Percentiles rank a stretch among this genome's conserved stretches.
phyloP scores from a whole-genome alignment of 2,113 vertebrate species.

The Accipiter cooperii region DNA sequence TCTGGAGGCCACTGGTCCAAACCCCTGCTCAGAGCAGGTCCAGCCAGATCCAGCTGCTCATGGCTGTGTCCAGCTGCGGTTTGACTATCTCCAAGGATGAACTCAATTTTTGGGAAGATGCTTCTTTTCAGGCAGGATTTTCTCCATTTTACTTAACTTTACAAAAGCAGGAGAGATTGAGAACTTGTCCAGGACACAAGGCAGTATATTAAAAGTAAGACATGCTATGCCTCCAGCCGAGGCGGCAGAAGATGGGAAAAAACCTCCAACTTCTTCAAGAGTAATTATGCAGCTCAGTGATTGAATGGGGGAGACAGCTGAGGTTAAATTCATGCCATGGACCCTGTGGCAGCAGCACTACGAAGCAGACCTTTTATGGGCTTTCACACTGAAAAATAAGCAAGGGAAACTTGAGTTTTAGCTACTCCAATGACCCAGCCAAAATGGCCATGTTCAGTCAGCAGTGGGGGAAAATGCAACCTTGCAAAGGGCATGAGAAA shows the following conservation, averaged over 20 bases:
- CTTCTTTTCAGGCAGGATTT: neutral
- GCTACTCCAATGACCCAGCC: neutral
- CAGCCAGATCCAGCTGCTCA: neutral
- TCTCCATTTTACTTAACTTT: neutral
- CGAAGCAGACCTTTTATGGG: neutral
- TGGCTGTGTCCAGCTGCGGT: neutral
- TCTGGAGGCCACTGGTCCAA: neutral
- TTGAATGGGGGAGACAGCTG: neutral
- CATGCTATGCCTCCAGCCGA: neutral
- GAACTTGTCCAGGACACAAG: neutral
- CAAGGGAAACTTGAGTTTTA: neutral
- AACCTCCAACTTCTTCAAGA: neutral
- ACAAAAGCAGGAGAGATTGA: neutral
- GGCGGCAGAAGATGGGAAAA: neutral
- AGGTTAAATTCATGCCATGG: neutral
- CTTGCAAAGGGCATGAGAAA: neutral
- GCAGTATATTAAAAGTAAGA: neutral
- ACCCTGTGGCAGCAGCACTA: neutral
- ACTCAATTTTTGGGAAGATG: neutral
- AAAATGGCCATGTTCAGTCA: neutral
- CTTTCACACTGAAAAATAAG: neutral
- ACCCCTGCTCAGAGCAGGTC: neutral
- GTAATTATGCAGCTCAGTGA: neutral
- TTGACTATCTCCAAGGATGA: neutral
- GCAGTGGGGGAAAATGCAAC: neutral